These are phyloP conservation scores for Ondatra zibethicus DNA, from an alignment of 2,113 vertebrate species.

Conservation along the genomic window DNA sequence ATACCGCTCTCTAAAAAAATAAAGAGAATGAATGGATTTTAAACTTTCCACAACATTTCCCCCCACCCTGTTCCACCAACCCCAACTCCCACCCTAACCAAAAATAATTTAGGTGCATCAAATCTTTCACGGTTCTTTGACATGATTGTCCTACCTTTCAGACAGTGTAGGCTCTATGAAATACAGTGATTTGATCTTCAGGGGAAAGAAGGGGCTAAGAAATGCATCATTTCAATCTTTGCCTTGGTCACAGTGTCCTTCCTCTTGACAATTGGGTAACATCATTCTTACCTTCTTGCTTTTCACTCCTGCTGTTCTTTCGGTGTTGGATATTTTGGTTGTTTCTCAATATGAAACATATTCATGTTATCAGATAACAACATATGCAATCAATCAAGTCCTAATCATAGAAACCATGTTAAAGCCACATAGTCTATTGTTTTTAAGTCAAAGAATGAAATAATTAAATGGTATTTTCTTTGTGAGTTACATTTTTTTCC, in stretches of 20 bases:
- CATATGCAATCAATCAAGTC: conserved; percentile 60
- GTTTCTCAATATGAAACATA: conserved; percentile 76
- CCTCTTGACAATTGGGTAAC: conserved; percentile 50
- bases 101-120: conserved; percentile 55
- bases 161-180: conserved; percentile 51
- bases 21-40: conserved; percentile 72
- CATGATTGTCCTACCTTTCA: conserved; percentile 61
- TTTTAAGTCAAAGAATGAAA: conserved; percentile 46
- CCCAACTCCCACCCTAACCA: conserved; percentile 57
- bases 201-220: conserved; percentile 6
- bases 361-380: conserved; percentile 73
- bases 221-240: conserved; percentile 53
- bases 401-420: conserved; percentile 70
- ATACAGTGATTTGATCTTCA: conserved; percentile 48
- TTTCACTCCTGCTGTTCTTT: conserved; percentile 71
- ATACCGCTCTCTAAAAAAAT: conserved; percentile 80
- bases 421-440: conserved; percentile 66
- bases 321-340: conserved; percentile 68
- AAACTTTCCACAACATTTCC: conserved; percentile 44
- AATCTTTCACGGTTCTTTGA: conserved; percentile 63
- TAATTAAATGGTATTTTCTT: conserved; percentile 69
- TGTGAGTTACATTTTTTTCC: conserved; percentile 52
- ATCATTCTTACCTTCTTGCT: conserved; percentile 75
- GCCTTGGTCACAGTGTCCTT: background rate
- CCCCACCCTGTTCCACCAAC: conserved; percentile 71